These are phyloP conservation scores for Myzus persicae DNA, from an alignment of 1,140 invertebrate genomes.

Conservation along the genomic window DNA sequence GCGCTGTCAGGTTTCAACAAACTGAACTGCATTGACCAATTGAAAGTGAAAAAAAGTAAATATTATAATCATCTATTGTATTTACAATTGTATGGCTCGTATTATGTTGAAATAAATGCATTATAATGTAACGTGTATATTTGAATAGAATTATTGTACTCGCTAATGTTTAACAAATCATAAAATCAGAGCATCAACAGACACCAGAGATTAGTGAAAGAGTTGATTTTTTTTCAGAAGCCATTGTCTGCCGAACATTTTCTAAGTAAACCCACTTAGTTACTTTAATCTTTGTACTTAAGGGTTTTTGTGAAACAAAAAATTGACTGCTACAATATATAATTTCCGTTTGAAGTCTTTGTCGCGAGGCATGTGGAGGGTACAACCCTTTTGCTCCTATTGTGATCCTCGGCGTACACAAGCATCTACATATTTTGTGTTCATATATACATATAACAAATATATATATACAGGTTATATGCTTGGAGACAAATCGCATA, in stretches of 20 bases:
- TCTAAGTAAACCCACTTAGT: conserved; percentile 56
- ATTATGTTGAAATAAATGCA: conserved; percentile 22
- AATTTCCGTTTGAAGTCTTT: conserved; percentile 55
- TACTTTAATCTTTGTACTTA: conserved; percentile 45
- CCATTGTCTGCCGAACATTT: conserved; percentile 36
- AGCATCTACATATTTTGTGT: not conserved
- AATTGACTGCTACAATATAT: conserved; percentile 51
- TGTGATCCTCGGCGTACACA: not conserved
- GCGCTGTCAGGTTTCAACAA: not conserved
- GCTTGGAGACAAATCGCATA: not conserved
- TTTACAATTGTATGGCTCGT: not conserved
- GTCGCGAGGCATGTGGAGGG: conserved; percentile 15
- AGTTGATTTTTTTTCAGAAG: not conserved
- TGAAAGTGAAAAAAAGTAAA: not conserved
- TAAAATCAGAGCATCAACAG: conserved; percentile 39
- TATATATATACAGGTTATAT: not conserved
- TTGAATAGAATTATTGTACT: conserved; percentile 47
- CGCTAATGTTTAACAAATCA: conserved; percentile 45
- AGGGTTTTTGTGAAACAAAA: conserved; percentile 34
- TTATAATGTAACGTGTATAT: conserved; percentile 33
- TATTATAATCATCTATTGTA: conserved; percentile 16
- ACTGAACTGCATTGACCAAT: not conserved
- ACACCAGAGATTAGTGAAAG: conserved; percentile 9
- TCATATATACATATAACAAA: not conserved
- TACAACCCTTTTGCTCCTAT: conserved; percentile 50